A percentile compares a stretch with the other conserved stretches of the same genome.
phyloP scores from a whole-genome alignment of 2,113 vertebrate species.

The Neodon shergylaensis region DNA sequence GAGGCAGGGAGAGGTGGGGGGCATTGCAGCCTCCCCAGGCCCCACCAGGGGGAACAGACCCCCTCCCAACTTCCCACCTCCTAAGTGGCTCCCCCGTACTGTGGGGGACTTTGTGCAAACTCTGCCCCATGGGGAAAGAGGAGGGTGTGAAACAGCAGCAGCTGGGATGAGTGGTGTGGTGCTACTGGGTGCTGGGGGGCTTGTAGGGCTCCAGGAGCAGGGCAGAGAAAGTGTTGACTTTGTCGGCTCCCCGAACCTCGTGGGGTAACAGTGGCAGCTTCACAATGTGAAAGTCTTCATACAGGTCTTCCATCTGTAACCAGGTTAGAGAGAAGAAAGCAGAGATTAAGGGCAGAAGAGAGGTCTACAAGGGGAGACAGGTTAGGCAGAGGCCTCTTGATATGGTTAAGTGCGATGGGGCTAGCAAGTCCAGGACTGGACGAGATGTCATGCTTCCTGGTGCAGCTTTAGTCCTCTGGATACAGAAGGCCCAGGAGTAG shows the following conservation, averaged over 20 bases:
- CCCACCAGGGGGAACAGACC: constrained; percentile 74
- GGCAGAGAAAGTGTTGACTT: constrained; percentile 95
- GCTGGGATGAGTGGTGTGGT: not conserved
- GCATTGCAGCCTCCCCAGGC: constrained; percentile 34
- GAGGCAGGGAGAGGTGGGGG: constrained; percentile 64
- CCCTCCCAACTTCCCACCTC: constrained; percentile 56
- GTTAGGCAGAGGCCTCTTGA: not conserved
- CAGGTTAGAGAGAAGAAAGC: not conserved
- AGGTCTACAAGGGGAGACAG: not conserved
- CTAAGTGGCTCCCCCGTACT: constrained; percentile 46
- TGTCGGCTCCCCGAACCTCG: constrained; percentile 94
- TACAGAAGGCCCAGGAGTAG: not conserved
- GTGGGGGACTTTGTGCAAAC: constrained; percentile 75
- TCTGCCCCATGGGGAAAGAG: constrained; percentile 45
- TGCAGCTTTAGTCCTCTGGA: not conserved
- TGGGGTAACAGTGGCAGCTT: constrained; percentile 95
- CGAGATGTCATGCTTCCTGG: not conserved
- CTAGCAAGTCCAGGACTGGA: not conserved
- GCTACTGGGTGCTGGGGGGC: constrained; percentile 89
- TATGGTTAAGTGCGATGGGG: not conserved
- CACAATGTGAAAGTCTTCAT: constrained; percentile 97
- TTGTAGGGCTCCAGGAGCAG: constrained; percentile 95
- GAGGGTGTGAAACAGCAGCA: constrained; percentile 52
- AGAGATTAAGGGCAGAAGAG: not conserved
- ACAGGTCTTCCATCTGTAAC: constrained; percentile 95